Evolutionary conservation across 2,113 vertebrate genomes (phyloP).

Genomic region (Narcine bancroftii): DNA sequence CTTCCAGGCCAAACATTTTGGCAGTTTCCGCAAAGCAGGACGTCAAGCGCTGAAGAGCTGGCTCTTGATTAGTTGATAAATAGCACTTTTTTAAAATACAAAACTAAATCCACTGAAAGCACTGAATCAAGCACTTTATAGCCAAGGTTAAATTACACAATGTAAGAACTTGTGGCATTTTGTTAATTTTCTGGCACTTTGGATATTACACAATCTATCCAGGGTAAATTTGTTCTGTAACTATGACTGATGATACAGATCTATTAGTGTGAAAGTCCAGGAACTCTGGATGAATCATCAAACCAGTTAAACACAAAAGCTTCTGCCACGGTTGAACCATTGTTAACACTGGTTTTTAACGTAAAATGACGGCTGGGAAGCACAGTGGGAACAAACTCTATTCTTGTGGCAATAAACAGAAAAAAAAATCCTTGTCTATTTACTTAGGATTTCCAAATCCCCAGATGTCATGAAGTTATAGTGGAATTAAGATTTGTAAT

Average conservation of each 20-base stretch:
- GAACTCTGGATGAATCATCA: constrained; percentile 4
- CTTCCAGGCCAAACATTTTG: too few species aligned
- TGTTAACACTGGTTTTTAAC: constrained; percentile 11
- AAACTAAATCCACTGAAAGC: neutral
- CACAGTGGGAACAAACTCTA: neutral
- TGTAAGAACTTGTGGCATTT: neutral
- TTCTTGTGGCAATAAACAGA: constrained; percentile 27
- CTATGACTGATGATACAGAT: too few species aligned
- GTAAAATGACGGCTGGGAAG: neutral
- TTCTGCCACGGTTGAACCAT: neutral
- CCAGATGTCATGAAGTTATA: neutral
- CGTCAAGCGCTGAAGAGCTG: too few species aligned
- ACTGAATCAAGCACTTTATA: neutral
- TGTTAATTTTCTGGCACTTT: neutral
- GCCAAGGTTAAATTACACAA: neutral
- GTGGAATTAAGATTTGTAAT: neutral
- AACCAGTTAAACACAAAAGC: neutral
- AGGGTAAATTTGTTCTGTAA: neutral
- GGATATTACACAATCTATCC: neutral
- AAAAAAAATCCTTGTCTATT: neutral
- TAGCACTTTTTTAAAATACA: neutral
- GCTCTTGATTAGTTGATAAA: neutral
- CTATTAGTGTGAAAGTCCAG: neutral
- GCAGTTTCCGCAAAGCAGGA: too few species aligned
- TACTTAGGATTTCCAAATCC: neutral